These are phyloP conservation scores for Mythimna impura DNA, from an alignment of 2,888 invertebrate genomes.

Conservation along the genomic window DNA sequence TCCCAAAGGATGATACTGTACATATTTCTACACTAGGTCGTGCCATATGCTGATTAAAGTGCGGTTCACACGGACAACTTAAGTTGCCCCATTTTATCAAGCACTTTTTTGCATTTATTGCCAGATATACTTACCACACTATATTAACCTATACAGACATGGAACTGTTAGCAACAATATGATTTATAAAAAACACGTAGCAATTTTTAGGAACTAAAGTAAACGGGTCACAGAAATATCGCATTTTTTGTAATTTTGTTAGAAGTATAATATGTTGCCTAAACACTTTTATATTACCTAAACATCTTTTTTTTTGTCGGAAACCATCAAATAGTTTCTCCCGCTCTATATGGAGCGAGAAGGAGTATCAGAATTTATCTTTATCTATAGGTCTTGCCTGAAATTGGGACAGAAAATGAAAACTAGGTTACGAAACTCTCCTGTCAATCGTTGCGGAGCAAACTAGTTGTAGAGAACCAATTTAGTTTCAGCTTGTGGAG, in stretches of 20 bases:
- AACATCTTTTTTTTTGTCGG: too few relatives aligned
- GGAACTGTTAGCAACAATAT: too few relatives aligned
- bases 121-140: background rate
- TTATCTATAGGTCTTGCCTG: background rate
- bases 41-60: constrained; percentile 2
- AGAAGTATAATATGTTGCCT: background rate
- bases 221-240: too few relatives aligned
- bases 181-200: too few relatives aligned
- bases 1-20: constrained; percentile 4
- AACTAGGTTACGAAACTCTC: background rate
- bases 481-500: background rate
- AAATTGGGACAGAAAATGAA: background rate
- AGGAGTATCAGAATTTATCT: too few relatives aligned
- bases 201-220: too few relatives aligned
- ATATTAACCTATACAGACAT: background rate
- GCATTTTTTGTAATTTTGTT: background rate
- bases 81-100: background rate
- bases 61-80: constrained; percentile 13
- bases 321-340: too few relatives aligned
- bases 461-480: background rate
- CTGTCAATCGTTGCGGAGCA: constrained; percentile 1
- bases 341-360: too few relatives aligned
- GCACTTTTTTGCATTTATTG: background rate
- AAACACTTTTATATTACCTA: background rate
- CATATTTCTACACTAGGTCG: constrained; percentile 25